Base-by-base conservation (phyloP, 2,888 invertebrate genomes). In the Ophonus ardosiacus region DNA sequence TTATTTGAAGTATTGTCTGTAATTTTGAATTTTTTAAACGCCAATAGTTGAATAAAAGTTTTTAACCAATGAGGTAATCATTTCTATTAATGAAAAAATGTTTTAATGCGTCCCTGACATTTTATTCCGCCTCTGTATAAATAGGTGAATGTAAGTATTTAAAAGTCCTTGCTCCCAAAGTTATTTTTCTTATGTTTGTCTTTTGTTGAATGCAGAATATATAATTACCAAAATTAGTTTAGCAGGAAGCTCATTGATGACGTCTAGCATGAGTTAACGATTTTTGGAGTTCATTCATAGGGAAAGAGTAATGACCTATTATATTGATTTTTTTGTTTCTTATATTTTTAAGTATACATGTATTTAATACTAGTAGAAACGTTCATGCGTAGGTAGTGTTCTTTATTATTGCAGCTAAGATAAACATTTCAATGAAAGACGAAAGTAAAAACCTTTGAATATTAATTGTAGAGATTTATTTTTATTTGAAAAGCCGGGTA, bases 51-150 rank as follows among this genome's bases (percentile, higher is more conserved):
- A 84, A 78, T 84, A 84, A 84, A 84, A 63, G 65, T 51, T 78
- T 82, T 84, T 84, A 78, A 84, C 65, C 61, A 61, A 18, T 18
- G 61, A 61, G 61, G 10, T 61, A 61, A 61, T 13, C 65, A 65
- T 65, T 24, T 65, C 31, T 68, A 38, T 68, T 68, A 51, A 56
- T 81, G 57, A 83, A 83, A 31, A 83, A 74, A 83, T 57, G 15
- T 24, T 40, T 63, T 51, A 84, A 63, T 63, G 56, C 78, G 74
- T n/a, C 84, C 84, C 63, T 84, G 84, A 84, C 84, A 84, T 84
- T 84, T 78, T 31, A 80, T 21, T 61, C 51, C 61, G 31, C 15
- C 59, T 80, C 80, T 80, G 80, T 81, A 81, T 63, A 81, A 63
- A 63, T 81, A 81, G 71, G 56, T 56, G 63, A 65, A 78, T 84